phyloP scores from a whole-genome alignment of 1,140 invertebrate genomes.

The Neoseiulus cucumeris region DNA sequence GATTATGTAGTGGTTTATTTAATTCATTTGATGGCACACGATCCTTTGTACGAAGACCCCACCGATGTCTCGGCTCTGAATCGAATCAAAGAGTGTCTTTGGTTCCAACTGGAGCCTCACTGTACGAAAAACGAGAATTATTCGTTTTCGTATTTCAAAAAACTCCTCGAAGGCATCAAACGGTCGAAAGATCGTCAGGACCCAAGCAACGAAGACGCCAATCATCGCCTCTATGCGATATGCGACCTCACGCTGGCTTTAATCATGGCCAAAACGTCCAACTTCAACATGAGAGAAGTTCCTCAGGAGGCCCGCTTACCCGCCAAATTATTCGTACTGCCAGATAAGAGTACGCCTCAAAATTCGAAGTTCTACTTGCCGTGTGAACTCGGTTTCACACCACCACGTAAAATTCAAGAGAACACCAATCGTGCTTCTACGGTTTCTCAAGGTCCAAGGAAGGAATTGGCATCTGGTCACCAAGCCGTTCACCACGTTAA shows the following conservation, averaged over 20 bases:
- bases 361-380: not conserved
- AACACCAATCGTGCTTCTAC: too few relatives aligned
- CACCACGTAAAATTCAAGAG: not conserved
- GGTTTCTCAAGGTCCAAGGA: too few relatives aligned
- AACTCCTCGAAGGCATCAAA: conserved; percentile 53
- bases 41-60: conserved; percentile 55
- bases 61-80: conserved; percentile 44
- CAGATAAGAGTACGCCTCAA: conserved; percentile 20
- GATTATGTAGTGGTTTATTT: conserved; percentile 92
- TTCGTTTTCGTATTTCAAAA: conserved; percentile 82
- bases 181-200: conserved; percentile 70
- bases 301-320: conserved; percentile 42
- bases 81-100: conserved; percentile 41
- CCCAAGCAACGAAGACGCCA: conserved; percentile 52
- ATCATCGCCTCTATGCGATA: conserved; percentile 85
- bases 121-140: conserved; percentile 81
- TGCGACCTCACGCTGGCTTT: conserved; percentile 81
- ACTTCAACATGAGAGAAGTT: conserved; percentile 69
- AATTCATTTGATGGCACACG: conserved; percentile 74
- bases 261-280: conserved; percentile 60
- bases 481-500: too few relatives aligned
- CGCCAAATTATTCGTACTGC: conserved; percentile 28
- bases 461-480: too few relatives aligned
- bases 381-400: not conserved
- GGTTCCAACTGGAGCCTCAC: conserved; percentile 79